Percentiles rank a stretch among this genome's conserved stretches.
phyloP scores from a whole-genome alignment of 2,797 vertebrate genomes.

The Hyperoplus lanceolatus region DNA sequence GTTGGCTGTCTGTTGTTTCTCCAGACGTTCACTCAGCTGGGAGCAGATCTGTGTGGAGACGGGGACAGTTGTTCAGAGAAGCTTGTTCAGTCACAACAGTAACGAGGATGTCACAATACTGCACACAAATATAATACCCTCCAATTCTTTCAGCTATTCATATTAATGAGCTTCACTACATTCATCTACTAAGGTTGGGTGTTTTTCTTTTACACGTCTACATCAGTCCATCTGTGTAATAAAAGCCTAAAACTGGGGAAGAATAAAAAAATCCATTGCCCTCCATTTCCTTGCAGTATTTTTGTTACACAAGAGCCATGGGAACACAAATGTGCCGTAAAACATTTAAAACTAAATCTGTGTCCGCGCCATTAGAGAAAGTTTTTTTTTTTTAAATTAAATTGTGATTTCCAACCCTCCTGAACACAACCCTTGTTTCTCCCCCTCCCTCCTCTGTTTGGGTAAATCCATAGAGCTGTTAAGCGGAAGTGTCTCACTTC shows the following conservation, averaged over 20 bases:
- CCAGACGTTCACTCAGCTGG: constrained; percentile 96
- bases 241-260: not conserved
- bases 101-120: not conserved
- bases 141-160: not conserved
- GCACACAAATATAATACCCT: not conserved
- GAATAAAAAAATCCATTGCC: not conserved
- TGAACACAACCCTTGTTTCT: not conserved
- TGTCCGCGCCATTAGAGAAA: not conserved
- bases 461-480: not conserved
- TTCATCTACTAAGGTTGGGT: not conserved
- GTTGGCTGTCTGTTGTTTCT: constrained; percentile 96
- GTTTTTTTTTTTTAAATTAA: not conserved
- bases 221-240: not conserved
- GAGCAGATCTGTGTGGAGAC: constrained; percentile 93
- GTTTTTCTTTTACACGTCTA: not conserved
- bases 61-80: constrained; percentile 6
- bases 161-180: not conserved
- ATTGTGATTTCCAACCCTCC: not conserved
- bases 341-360: not conserved
- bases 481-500: too few relatives aligned
- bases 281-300: not conserved
- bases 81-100: not conserved
- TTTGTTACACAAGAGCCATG: not conserved
- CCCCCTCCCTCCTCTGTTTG: too few relatives aligned
- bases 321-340: not conserved